Base-by-base conservation (phyloP, 2,888 invertebrate species). In the Tenthredo livida region DNA sequence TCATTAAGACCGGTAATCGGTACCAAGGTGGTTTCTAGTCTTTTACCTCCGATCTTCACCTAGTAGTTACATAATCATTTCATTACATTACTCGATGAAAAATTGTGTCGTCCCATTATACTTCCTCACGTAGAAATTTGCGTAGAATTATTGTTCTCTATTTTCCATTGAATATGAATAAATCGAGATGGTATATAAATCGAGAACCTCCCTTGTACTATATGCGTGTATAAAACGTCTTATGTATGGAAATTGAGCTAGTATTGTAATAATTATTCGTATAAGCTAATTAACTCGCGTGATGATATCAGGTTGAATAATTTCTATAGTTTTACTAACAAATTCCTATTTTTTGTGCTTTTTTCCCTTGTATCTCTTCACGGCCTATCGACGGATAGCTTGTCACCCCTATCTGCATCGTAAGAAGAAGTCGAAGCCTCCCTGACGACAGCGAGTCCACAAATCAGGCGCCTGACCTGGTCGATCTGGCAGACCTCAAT, bases 341-440 rank as follows among this genome's bases (percentile, higher is more conserved):
- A 29, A 61, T 25, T 17, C 12, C 21, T 15, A 37, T 70, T 85
- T 83, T 82, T 82, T 65, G 21, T 80, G 58, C 77, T 47, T 78
- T 80, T 80, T 29, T 33, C 67, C n/a, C 12, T 84, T 50, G 54
- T 72, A 50, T 58, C 29, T 65, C 84, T 29, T 65, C 50, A 40
- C 40, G 50, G 47, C 7, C 33, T 40, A 50, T 61, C 61, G 21
- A 15, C 37, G 47, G 73, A 50, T 89, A 91, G 91, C 90, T 89
- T 87, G 89, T 90, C 86, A 89, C 91, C 50, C 89, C 91, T 85
- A 90, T 90, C 87, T 89, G 90, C 86, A 90, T 90, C 86, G 90
- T 92, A 72, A 90, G 89, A 85, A 90, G 92, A 78, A 92, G 91
- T 87, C 89, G 88, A 87, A 92, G 92, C 86, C 89, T 92, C 75